Percentiles rank a stretch among this genome's conserved stretches.
phyloP scores from a whole-genome alignment of 2,888 invertebrate genomes.

The Erpobdella octoculata region DNA sequence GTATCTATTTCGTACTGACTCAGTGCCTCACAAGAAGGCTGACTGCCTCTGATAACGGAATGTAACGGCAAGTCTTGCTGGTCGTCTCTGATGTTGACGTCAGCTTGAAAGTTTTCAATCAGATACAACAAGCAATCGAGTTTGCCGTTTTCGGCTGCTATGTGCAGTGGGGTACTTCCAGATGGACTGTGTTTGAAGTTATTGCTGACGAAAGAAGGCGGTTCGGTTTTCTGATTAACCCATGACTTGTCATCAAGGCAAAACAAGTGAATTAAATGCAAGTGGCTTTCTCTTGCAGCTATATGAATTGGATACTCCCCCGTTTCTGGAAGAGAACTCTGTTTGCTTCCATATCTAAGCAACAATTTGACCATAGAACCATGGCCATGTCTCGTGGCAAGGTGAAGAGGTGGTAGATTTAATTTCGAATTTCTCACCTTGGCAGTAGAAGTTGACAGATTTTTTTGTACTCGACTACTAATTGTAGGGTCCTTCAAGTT shows the following conservation, averaged over 20 bases:
- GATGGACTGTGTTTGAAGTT: not conserved
- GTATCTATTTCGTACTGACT: not conserved
- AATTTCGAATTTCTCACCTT: not conserved
- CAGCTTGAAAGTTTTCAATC: constrained; percentile 8
- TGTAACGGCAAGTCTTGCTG: not conserved
- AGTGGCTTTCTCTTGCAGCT: constrained; percentile 18
- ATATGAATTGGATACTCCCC: constrained; percentile 25
- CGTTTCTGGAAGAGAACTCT: constrained; percentile 14
- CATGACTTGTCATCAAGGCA: constrained; percentile 5
- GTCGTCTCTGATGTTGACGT: not conserved
- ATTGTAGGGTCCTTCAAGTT: not conserved
- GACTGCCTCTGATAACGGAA: not conserved
- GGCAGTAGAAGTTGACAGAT: not conserved
- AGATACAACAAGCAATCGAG: not conserved
- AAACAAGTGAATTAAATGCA: constrained; percentile 16
- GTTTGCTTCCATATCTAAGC: constrained; percentile 6
- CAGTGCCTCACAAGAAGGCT: not conserved
- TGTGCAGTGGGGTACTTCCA: constrained; percentile 9
- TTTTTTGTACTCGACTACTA: not conserved
- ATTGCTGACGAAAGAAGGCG: not conserved
- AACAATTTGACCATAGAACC: constrained; percentile 9
- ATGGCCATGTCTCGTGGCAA: constrained; percentile 25
- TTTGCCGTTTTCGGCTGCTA: constrained; percentile 10
- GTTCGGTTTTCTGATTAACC: constrained; percentile 13
- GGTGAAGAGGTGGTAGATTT: constrained; percentile 18